These are phyloP conservation scores for Chrysaora quinquecirrha DNA, from an alignment of 30 jellyfish, hydroid and myxozoan genomes.

Conservation along the genomic window DNA sequence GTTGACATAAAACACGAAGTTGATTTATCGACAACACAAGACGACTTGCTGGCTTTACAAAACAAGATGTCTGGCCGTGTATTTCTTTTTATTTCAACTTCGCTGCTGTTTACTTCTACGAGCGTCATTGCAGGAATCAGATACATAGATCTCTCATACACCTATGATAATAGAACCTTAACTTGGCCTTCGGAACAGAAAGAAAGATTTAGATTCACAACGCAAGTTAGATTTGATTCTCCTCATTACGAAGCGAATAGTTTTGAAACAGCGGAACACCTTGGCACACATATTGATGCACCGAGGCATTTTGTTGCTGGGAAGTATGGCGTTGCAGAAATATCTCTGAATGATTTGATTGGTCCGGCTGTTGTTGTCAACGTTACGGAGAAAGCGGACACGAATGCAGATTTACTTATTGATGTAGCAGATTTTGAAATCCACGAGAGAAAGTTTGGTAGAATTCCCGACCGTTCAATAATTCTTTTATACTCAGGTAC, in stretches of 20 bases:
- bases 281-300: slow-evolving; percentile 93
- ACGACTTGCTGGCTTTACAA: too few species aligned
- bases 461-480: slow-evolving; percentile 47
- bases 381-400: slow-evolving; percentile 49
- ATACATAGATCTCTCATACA: slow-evolving; percentile 45
- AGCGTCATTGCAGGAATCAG: not conserved
- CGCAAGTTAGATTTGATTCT: slow-evolving; percentile 17
- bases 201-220: slow-evolving; percentile 54
- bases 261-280: slow-evolving; percentile 80
- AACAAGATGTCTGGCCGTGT: too few species aligned
- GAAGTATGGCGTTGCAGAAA: slow-evolving; percentile 55
- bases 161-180: slow-evolving; percentile 43
- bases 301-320: slow-evolving; percentile 87
- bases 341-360: slow-evolving; percentile 64
- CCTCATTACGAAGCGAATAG: slow-evolving; percentile 74
- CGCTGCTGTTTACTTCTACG: not conserved
- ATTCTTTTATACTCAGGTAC: slow-evolving; percentile 85
- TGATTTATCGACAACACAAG: too few species aligned
- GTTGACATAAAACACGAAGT: too few species aligned
- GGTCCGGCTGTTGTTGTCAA: slow-evolving; percentile 63
- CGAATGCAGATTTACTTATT: slow-evolving; percentile 48
- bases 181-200: slow-evolving; percentile 74
- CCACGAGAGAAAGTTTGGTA: slow-evolving; percentile 62
- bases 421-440: slow-evolving; percentile 46
- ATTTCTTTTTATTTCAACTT: not conserved